Conservation (phyloP, 2,888 invertebrate species). For the Caenorhabditis drosophilae region DNA sequence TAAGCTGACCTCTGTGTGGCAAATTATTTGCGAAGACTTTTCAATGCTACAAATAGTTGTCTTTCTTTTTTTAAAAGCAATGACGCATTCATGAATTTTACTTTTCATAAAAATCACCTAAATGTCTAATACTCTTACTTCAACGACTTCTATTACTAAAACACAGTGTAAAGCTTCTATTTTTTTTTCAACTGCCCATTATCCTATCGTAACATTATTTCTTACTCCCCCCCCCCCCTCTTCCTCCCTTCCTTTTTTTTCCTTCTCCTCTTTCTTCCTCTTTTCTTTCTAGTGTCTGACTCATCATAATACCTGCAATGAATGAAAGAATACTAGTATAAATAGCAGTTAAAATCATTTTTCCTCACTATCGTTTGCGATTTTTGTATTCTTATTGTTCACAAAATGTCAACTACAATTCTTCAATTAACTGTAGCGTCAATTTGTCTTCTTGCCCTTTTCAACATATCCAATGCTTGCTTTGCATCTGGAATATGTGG, state of each 20-base stretch:
- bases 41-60: no score
- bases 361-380: neutral
- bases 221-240: no score
- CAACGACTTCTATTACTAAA: neutral
- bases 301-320: neutral
- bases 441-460: constrained; percentile 18
- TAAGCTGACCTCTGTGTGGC: no score
- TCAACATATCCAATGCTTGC: constrained; percentile 51
- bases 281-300: constrained; percentile 8
- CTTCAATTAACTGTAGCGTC: constrained; percentile 15
- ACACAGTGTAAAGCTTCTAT: constrained; percentile 3
- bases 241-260: no score
- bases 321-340: constrained; percentile 5
- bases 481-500: constrained; percentile 67
- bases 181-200: constrained; percentile 3
- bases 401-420: constrained; percentile 14
- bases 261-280: no score
- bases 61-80: neutral
- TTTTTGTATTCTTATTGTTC: no score
- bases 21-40: no score
- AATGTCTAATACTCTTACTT: constrained; percentile 2
- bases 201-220: constrained; percentile 14
- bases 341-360: constrained; percentile 4
- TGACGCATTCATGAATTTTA: constrained; percentile 4
- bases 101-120: no score